Evolutionary conservation across 2,113 vertebrate genomes (phyloP).

Genomic region (Grallaria varia): DNA sequence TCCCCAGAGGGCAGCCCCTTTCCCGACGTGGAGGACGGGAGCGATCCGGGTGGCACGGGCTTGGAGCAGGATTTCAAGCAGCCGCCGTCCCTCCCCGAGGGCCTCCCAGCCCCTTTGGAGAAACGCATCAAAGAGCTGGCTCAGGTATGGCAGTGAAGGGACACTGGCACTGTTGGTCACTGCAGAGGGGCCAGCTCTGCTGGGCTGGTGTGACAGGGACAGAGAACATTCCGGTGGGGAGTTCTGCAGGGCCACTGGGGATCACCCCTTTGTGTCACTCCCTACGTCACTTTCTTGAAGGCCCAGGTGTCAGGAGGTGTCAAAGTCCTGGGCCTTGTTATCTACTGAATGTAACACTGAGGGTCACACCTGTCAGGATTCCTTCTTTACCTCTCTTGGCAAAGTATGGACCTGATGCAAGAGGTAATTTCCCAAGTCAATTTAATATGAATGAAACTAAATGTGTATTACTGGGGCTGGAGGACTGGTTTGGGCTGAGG

Average conservation of each 20-base stretch:
- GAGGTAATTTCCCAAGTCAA: not conserved
- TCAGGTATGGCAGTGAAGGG: constrained; percentile 69
- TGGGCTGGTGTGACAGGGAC: not conserved
- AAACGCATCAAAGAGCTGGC: constrained; percentile 81
- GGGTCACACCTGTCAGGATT: not conserved
- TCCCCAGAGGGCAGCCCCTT: constrained; percentile 76
- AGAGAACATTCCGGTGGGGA: rapidly evolving
- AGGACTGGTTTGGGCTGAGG: not conserved
- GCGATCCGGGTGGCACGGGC: constrained; percentile 36
- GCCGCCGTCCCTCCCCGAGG: constrained; percentile 78
- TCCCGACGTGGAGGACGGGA: constrained; percentile 72
- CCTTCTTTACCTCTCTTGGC: not conserved
- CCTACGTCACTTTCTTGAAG: not conserved
- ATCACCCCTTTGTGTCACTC: not conserved
- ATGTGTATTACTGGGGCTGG: not conserved
- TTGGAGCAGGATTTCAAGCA: constrained; percentile 75
- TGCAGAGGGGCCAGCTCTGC: not conserved
- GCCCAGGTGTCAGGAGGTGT: not conserved
- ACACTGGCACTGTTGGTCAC: not conserved
- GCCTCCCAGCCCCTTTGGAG: constrained; percentile 80
- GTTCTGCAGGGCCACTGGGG: rapidly evolving
- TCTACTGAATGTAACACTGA: not conserved
- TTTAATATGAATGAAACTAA: not conserved
- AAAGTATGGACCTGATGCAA: not conserved
- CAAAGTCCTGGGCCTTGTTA: not conserved